Conservation (phyloP, 2,888 invertebrate genomes). For the Drosophila peninsularis region DNA sequence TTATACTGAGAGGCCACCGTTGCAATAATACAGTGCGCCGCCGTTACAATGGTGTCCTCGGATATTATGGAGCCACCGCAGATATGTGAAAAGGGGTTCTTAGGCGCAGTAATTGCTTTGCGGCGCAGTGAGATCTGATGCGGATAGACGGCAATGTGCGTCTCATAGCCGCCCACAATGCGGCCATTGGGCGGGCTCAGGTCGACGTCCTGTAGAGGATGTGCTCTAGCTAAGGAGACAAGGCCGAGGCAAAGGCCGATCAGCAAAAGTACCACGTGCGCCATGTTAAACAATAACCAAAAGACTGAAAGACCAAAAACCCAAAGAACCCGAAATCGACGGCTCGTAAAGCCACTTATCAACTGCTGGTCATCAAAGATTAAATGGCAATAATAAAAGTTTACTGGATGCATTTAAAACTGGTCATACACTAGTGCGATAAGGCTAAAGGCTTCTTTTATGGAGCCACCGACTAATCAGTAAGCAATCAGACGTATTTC, state of each 20-base stretch:
- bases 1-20: constrained; percentile 55
- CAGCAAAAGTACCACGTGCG: constrained; percentile 34
- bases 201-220: constrained; percentile 44
- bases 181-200: constrained; percentile 52
- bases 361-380: constrained; percentile 32
- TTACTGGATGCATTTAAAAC: constrained; percentile 39
- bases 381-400: constrained; percentile 38
- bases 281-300: constrained; percentile 44
- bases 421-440: constrained; percentile 25
- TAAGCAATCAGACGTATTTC: background rate
- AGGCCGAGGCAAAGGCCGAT: constrained; percentile 23
- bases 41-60: constrained; percentile 63
- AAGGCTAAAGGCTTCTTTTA: constrained; percentile 17
- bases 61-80: constrained; percentile 80
- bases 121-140: constrained; percentile 77
- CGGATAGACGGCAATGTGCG: constrained; percentile 65
- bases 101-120: constrained; percentile 48
- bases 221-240: constrained; percentile 8
- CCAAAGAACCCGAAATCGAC: background rate
- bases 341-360: constrained; percentile 44
- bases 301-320: constrained; percentile 31
- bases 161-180: constrained; percentile 76
- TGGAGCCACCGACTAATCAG: constrained; percentile 8
- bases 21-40: constrained; percentile 79
- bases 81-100: constrained; percentile 57